A percentile compares a stretch with the other conserved stretches of the same genome.
Conservation (phyloP, 2,797 vertebrate species). For the Macroramphosus scolopax region DNA sequence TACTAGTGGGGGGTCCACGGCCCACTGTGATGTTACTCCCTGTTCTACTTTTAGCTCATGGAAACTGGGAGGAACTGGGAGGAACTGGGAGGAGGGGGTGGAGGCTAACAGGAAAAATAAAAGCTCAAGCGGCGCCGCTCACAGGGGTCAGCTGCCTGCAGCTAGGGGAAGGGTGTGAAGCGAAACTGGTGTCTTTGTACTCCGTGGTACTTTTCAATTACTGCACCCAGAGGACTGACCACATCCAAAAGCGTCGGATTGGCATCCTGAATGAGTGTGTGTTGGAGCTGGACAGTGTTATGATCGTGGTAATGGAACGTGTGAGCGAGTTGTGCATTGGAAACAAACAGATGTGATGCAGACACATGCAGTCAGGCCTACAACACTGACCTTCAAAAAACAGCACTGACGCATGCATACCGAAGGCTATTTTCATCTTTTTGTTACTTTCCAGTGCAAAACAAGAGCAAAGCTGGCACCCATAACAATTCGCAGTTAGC, state of each 20-base stretch:
- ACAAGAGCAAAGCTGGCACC: slow-evolving; percentile 39
- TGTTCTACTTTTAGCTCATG: slow-evolving; percentile 60
- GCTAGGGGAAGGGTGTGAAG: slow-evolving; percentile 53
- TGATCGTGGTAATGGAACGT: slow-evolving; percentile 22
- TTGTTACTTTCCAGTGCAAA: slow-evolving; percentile 27
- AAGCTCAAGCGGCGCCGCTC: slow-evolving; percentile 31
- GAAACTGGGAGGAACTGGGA: slow-evolving; percentile 62
- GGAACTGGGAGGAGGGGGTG: slow-evolving; percentile 9
- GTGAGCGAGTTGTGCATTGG: slow-evolving; percentile 15
- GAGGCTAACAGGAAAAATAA: slow-evolving; percentile 51
- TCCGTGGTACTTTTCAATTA: slow-evolving; percentile 51
- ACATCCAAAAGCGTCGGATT: slow-evolving; percentile 54
- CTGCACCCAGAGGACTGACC: slow-evolving; percentile 51
- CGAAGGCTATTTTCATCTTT: slow-evolving; percentile 35
- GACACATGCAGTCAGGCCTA: slow-evolving; percentile 13
- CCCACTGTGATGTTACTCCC: slow-evolving; percentile 45
- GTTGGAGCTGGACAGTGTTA: slow-evolving; percentile 31
- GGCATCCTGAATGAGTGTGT: slow-evolving; percentile 56
- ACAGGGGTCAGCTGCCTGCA: slow-evolving; percentile 44
- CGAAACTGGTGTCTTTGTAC: slow-evolving; percentile 55
- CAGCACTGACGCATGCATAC: slow-evolving; percentile 27
- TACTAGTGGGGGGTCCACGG: slow-evolving; percentile 20
- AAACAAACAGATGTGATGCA: slow-evolving; percentile 20
- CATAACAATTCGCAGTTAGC: slow-evolving; percentile 39
- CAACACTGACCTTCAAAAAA: slow-evolving; percentile 51